Percentiles rank a stretch among this genome's conserved stretches.
phyloP scores from a whole-genome alignment of 2,113 vertebrate species.

The Echinops telfairi region DNA sequence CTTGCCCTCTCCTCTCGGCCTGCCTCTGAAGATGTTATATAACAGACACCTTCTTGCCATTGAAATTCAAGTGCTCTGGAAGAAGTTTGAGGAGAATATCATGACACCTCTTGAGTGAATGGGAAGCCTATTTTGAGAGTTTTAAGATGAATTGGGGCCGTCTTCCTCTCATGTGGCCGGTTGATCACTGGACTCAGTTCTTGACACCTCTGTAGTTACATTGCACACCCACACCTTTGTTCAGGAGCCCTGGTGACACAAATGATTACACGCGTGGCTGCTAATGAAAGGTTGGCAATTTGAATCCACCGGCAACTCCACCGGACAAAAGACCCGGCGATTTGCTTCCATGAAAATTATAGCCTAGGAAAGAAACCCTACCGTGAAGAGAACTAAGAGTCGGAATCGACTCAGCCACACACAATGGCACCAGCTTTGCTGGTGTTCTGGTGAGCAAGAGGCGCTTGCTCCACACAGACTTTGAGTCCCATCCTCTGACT shows the following conservation, averaged over 20 bases:
- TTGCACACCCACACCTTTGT: too few species aligned
- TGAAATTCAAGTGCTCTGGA: neutral
- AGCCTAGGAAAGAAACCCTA: neutral
- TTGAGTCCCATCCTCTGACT: neutral
- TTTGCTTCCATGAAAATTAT: neutral
- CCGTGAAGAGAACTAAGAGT: neutral
- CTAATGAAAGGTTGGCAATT: neutral
- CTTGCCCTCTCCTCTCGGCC: neutral
- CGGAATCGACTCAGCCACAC: neutral
- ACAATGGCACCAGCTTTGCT: too few species aligned
- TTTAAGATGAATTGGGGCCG: neutral
- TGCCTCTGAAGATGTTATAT: neutral
- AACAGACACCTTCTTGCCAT: neutral
- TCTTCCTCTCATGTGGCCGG: neutral
- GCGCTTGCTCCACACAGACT: neutral
- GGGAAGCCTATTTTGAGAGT: neutral
- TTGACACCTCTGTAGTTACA: neutral
- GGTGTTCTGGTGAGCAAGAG: accelerated
- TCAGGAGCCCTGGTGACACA: neutral
- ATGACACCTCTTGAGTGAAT: neutral
- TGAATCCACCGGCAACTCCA: neutral
- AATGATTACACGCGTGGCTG: neutral
- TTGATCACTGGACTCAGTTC: neutral
- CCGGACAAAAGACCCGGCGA: neutral
- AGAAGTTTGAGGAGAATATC: constrained; percentile 3